These are phyloP conservation scores for Semicossyphus pulcher DNA, from an alignment of 2,113 vertebrate genomes.

Conservation along the genomic window DNA sequence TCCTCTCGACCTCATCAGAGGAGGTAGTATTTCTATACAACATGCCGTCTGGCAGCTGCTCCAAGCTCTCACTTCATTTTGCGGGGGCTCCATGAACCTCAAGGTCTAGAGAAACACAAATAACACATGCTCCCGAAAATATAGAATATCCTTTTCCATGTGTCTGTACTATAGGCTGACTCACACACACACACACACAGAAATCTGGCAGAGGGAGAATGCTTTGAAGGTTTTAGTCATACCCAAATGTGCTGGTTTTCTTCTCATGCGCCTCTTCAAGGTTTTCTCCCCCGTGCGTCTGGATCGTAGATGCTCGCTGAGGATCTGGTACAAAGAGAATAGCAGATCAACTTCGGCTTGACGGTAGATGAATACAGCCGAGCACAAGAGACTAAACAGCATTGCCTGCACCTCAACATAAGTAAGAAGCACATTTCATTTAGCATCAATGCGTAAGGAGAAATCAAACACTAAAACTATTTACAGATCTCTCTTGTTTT, in stretches of 20 bases:
- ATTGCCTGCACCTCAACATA: conserved; percentile 52
- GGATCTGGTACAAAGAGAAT: conserved; percentile 81
- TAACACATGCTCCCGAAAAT: conserved; percentile 64
- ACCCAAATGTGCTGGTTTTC: conserved; percentile 75
- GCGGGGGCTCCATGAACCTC: conserved; percentile 52
- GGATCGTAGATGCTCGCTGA: conserved; percentile 66
- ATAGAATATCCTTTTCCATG: conserved; percentile 54
- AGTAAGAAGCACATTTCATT: conserved; percentile 46
- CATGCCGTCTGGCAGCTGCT: conserved; percentile 63
- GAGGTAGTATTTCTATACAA: conserved; percentile 59
- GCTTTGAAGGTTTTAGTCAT: conserved; percentile 80
- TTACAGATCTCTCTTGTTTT: background rate
- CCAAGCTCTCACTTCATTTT: conserved; percentile 69
- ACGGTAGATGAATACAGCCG: conserved; percentile 71
- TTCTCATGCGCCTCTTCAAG: conserved; percentile 72
- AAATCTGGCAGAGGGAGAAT: conserved; percentile 61
- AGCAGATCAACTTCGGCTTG: conserved; percentile 74
- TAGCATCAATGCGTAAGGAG: conserved; percentile 16
- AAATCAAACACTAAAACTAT: conserved; percentile 21
- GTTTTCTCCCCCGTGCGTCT: conserved; percentile 67
- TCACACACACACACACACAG: conserved; percentile 35
- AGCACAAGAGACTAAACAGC: conserved; percentile 69
- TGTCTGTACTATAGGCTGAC: conserved; percentile 54
- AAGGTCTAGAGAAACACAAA: conserved; percentile 66
- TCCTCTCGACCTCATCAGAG: conserved; percentile 71